Conservation (phyloP, 2,797 vertebrate genomes). For the Varecia variegata region DNA sequence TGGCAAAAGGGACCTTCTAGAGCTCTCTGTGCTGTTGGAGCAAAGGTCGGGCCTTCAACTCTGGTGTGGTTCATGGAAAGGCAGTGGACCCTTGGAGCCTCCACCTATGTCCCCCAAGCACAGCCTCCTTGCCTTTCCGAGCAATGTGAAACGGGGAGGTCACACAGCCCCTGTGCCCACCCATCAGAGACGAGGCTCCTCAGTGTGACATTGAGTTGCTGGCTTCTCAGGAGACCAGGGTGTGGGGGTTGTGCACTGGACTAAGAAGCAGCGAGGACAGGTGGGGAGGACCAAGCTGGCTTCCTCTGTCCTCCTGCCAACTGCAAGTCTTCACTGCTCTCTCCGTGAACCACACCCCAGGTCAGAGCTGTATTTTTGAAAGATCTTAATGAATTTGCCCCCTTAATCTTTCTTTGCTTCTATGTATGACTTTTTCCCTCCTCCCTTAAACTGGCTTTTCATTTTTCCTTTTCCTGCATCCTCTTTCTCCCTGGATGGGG, state of each 20-base stretch:
- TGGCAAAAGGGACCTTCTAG: not conserved
- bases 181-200: not conserved
- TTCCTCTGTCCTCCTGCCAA: not conserved
- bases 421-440: not conserved
- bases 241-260: not conserved
- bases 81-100: not conserved
- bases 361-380: not conserved
- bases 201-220: not conserved
- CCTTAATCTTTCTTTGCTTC: not conserved
- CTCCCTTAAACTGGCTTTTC: not conserved
- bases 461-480: not conserved
- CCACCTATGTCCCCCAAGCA: not conserved
- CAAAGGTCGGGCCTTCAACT: not conserved
- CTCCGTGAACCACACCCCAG: no score
- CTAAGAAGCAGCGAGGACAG: not conserved
- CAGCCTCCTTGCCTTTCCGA: not conserved
- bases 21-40: not conserved
- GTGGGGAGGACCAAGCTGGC: no score
- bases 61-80: not conserved
- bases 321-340: not conserved
- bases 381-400: not conserved
- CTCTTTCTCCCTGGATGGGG: not conserved
- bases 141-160: not conserved
- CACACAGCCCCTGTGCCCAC: fast-evolving
- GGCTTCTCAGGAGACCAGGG: not conserved